Base-by-base conservation (phyloP, 2,113 vertebrate species). In the Polypterus bichir region DNA sequence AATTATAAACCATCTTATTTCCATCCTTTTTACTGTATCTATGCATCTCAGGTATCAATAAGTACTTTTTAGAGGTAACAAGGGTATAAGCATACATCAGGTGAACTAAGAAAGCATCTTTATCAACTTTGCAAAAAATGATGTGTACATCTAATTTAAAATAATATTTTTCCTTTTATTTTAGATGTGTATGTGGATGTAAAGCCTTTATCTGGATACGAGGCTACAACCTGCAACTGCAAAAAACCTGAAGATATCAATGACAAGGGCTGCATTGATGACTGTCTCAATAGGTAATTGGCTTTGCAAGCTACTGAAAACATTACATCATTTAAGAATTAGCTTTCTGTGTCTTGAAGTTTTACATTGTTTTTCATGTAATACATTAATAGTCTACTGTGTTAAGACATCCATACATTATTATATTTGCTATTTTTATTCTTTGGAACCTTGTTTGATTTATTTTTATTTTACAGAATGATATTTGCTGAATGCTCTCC, bases 401-500 rank as follows among this genome's bases (percentile, higher is more conserved):
- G 27, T 27, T 27, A 27, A 27, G 27, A 27, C 27, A 27, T 27
- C 27, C 27, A 27, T 27, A 27, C 27, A 27, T 27, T 27, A 27
- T 27, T 27, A 27, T 27, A 27, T 27, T 27, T 27, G 27, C 27
- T 27, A 27, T 27, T 27, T 27, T 2, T 27, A 27, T 27, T 2
- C 2, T 27, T 27, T 27, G 27, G 27, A 27, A 27, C 27, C 27
- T 27, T 27, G 27, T 27, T 27, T 27, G 27, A 27, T 27, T 27
- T 27, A 27, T 27, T 54, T 48, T 60, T 47, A 6, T 59, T 74
- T 69, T 1, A 3, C 57, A 98, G 96, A 78, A 99, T 99, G 96
- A 99, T 97, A 76, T 97, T 92, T 78, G 94, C 96, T 0, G 96
- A 99, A 74, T 99, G 95, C 51, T 94, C 92, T 5, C 92, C 90